Base-by-base conservation (phyloP, 2,888 invertebrate genomes). In the Mystacides longicornis region DNA sequence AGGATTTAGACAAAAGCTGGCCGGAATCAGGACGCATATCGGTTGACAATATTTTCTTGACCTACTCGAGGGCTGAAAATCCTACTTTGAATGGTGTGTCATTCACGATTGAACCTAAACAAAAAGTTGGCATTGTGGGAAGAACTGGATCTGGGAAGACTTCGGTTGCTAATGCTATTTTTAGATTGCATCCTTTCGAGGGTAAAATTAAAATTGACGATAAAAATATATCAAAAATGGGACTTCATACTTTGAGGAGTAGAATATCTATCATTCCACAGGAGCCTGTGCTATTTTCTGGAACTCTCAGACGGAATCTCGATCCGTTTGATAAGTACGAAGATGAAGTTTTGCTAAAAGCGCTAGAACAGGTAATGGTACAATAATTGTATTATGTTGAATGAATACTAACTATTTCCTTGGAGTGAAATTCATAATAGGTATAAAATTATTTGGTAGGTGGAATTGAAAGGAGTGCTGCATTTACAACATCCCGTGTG, bases 201-300 rank as follows among this genome's bases (percentile, higher is more conserved):
- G 90, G 90, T 0, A 70, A 70, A 1, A 82, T 91, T 47, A 65
- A 71, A 2, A 86, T 91, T 51, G 91, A 91, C 65, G 82, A 75
- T n/a, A 63, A 87, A 0, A 77, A 83, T 51, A 81, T 80, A 1
- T 67, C 71, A 0, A 67, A 68, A 1, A 75, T 90, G 22, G 81
- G 82, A 11, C 67, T 86, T 20, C 79, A 21, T 78, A 81, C 54
- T 75, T 78, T 56, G 71, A 72, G 84, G 19, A 75, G 79, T 55
- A 81, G 79, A 60, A 74, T 84, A 58, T 81, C 82, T 16, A 82
- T 83, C 46, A 83, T 84, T 59, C 83, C 83, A 1, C 84, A 91
- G 74, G 89, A 89, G 65, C 90, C 90, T 0, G 86, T 91, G 3
- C 68, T 92, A n/a, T 90, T 95, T 67, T 87, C 89, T 43, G 94